phyloP scores from a whole-genome alignment of 1,140 invertebrate species.

The Eupristina koningsbergeri region DNA sequence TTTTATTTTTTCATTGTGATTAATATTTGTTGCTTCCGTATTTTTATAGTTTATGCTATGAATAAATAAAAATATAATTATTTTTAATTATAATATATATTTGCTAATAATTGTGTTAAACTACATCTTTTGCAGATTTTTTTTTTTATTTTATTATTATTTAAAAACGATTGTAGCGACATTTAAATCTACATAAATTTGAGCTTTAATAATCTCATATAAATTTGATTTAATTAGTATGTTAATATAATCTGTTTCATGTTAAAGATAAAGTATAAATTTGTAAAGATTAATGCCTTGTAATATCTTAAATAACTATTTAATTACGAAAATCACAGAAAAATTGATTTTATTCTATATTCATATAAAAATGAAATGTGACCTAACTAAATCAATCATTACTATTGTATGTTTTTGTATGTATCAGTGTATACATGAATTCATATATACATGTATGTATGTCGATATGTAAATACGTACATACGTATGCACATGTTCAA shows the following conservation, averaged over 20 bases:
- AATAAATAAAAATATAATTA: not conserved
- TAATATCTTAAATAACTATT: not conserved
- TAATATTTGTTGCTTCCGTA: not conserved
- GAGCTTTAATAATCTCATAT: not conserved
- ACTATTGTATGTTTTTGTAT: not conserved
- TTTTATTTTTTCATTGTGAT: not conserved
- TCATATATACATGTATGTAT: not conserved
- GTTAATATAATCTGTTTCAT: slow-evolving; percentile 8
- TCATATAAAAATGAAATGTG: slow-evolving; percentile 27
- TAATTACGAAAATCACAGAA: slow-evolving; percentile 46
- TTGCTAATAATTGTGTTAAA: not conserved
- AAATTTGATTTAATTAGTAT: not conserved
- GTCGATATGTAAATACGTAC: not conserved
- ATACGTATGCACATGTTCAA: not conserved
- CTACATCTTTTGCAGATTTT: not conserved
- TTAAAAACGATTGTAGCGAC: not conserved
- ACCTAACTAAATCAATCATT: slow-evolving; percentile 20
- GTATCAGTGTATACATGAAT: not conserved
- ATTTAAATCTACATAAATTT: not conserved
- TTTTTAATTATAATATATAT: not conserved
- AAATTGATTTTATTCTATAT: slow-evolving; percentile 34
- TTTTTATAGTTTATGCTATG: no score
- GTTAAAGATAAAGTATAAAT: not conserved
- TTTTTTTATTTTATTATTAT: not conserved
- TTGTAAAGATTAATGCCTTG: not conserved